Evolutionary conservation across 1,140 invertebrate genomes (phyloP).

Genomic region (Drosophila repletoides): DNA sequence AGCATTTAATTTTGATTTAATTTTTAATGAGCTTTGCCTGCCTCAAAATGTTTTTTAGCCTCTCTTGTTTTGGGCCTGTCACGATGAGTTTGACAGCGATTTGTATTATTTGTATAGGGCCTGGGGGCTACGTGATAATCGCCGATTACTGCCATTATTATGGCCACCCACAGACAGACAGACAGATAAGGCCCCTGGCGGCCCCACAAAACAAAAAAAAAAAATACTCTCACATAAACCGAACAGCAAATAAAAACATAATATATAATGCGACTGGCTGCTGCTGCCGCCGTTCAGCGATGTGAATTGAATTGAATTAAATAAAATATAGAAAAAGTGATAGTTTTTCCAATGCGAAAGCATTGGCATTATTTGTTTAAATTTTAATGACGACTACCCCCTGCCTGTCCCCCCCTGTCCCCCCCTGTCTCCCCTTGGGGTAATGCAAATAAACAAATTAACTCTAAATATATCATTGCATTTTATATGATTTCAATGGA

Average conservation of each 20-base stretch:
- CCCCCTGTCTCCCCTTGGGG: too few species aligned
- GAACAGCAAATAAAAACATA: conserved; percentile 28
- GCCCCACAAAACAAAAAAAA: conserved; percentile 28
- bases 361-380: conserved; percentile 57
- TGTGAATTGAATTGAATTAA: conserved; percentile 15
- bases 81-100: conserved; percentile 22
- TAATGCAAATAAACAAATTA: conserved; percentile 71
- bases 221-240: not conserved
- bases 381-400: conserved; percentile 53
- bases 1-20: conserved; percentile 75
- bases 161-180: conserved; percentile 53
- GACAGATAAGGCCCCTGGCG: conserved; percentile 27
- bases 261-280: too few species aligned
- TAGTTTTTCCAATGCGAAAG: conserved; percentile 18
- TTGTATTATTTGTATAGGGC: conserved; percentile 8
- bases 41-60: conserved; percentile 24
- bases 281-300: too few species aligned
- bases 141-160: conserved; percentile 59
- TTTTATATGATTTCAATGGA: conserved; percentile 15
- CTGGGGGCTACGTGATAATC: conserved; percentile 61
- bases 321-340: conserved; percentile 12
- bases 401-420: too few species aligned
- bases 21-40: conserved; percentile 66
- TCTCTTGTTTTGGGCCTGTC: conserved; percentile 31
- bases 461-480: conserved; percentile 66